Evolutionary conservation across 2,888 invertebrate genomes (phyloP), one percentile per base, ranked within the genome.

Genomic region (Omphaloscelis lunosa): DNA sequence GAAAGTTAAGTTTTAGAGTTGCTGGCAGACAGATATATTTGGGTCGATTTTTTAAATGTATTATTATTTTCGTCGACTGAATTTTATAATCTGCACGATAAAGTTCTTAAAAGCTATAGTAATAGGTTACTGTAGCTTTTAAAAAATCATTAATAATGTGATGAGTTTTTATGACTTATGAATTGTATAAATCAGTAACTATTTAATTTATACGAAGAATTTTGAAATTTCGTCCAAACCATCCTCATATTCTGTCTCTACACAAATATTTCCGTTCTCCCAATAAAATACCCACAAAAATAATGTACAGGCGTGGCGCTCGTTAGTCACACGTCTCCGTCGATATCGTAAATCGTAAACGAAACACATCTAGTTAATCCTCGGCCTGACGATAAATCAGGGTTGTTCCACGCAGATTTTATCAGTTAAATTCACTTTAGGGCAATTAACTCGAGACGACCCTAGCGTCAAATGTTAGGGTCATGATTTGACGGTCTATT

Each of bases 341-440:
- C 72, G 72, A 82, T 84, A 85, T 66, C 77, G 74, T 85, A 79
- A 79, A 82, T 86, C 71, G 76, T 75, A 86, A 82, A 76, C 71
- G 69, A 75, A 81, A 80, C 78, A 79, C 79, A 84, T 72, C 65
- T 70, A 75, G 86, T 89, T 89, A 89, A 89, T 88, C 89, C 88
- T 82, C 74, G 59, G 74, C 53, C 75, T 73, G 79, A 83, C 86
- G 79, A 91, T 92, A 92, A 91, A 91, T 91, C 90, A 87, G 79
- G 70, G 74, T 65, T 76, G 79, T 79, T 89, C 84, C 86, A 88
- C 88, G 86, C 78, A 88, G 92, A 92, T 91, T 88, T 89, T 92
- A 92, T 91, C 92, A 89, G 85, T 90, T 90, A 89, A 91, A 91
- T 92, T 91, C 91, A 91, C 91, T 91, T 91, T 89, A 76, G 82